Percentiles rank a stretch among this genome's conserved stretches.
phyloP scores from a whole-genome alignment of 2,888 invertebrate species.

The Epinotia brunnichana region DNA sequence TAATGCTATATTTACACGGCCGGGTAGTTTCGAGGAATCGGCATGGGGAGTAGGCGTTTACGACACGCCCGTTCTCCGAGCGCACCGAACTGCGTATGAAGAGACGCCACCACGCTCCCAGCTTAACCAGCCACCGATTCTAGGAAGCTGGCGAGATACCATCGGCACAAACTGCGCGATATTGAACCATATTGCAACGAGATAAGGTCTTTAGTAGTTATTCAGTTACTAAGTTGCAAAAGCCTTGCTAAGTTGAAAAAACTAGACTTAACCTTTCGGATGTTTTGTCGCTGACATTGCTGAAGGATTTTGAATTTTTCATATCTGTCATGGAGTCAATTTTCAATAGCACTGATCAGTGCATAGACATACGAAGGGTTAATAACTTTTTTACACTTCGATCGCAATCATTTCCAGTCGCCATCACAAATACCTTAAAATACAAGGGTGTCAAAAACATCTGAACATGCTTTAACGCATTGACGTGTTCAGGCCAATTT shows the following conservation, averaged over 20 bases:
- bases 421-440: background rate
- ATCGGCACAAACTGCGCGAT: background rate
- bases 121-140: background rate
- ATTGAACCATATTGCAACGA: background rate
- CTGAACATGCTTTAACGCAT: background rate
- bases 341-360: too few species aligned
- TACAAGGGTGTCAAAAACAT: background rate
- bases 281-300: too few species aligned
- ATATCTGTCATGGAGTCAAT: too few species aligned
- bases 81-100: conserved; percentile 7
- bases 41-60: background rate
- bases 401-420: background rate
- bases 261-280: too few species aligned
- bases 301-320: too few species aligned
- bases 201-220: background rate
- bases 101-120: background rate
- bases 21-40: background rate
- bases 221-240: background rate
- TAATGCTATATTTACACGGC: background rate
- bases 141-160: background rate
- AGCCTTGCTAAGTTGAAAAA: background rate
- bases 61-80: background rate
- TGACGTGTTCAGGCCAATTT: background rate
- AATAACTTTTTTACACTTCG: too few species aligned
- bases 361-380: too few species aligned